These are phyloP conservation scores for Lysandra coridon DNA, from an alignment of 2,888 invertebrate species.

Conservation along the genomic window DNA sequence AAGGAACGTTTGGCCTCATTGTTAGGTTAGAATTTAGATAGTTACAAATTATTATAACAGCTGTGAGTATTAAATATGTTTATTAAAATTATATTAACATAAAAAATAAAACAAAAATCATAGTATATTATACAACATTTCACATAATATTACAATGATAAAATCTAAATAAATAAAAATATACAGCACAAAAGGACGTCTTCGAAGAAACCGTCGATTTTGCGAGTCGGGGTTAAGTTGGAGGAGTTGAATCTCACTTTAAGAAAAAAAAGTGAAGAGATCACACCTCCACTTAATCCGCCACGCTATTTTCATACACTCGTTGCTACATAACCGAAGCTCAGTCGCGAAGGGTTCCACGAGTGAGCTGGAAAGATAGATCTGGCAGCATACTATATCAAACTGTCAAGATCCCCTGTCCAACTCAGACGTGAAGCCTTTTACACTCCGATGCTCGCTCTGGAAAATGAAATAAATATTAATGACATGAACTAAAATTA, in stretches of 20 bases:
- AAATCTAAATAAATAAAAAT: conserved; percentile 1
- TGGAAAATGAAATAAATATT: conserved; percentile 56
- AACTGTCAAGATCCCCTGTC: conserved; percentile 81
- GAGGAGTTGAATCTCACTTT: conserved; percentile 83
- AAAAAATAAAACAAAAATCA: not conserved
- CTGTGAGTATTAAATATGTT: not conserved
- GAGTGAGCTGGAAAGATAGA: conserved; percentile 82
- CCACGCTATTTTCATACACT: conserved; percentile 51
- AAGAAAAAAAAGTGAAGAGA: conserved; percentile 80
- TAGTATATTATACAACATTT: not conserved
- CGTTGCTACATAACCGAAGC: conserved; percentile 22
- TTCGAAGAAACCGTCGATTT: conserved; percentile 44
- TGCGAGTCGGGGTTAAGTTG: conserved; percentile 79
- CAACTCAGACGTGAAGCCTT: conserved; percentile 77
- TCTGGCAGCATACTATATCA: conserved; percentile 72
- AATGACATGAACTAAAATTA: conserved; percentile 47
- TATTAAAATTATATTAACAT: not conserved
- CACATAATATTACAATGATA: not conserved
- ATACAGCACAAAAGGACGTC: conserved; percentile 34
- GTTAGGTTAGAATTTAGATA: not conserved
- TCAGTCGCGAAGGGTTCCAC: conserved; percentile 55
- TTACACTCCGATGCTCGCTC: conserved; percentile 41
- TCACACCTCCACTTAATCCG: conserved; percentile 81
- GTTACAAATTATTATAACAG: not conserved
- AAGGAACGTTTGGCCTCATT: not conserved